Base-by-base conservation (phyloP, 92 coral and sea anemone species). In the Micromussa lordhowensis region DNA sequence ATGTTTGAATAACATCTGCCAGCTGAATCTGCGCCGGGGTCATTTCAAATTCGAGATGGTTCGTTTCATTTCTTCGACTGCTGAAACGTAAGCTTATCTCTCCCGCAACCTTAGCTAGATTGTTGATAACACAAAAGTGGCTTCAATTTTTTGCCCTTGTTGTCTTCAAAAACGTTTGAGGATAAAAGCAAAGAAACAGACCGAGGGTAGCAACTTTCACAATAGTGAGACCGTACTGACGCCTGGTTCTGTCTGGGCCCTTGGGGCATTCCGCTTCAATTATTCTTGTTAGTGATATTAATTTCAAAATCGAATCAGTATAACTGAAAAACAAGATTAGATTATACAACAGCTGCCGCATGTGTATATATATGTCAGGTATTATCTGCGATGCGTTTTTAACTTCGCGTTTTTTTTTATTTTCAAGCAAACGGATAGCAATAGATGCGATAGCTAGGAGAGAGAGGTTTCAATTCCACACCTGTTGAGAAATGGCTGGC, bases 221-320 rank as follows among this genome's bases (percentile, higher is more conserved):
- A 48, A 48, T 77, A 30, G 22, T 32, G 12, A 31, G 36, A 61
- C 24, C 83, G 19, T 8, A 4, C 49, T 30, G 83, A 71, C 83
- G 83, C 83, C 83, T 34, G 28, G 49, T 13, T 36, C 34, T 21
- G 78, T 73, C 78, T 73, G 17, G 1, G 15, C 49, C 78, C 78
- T 18, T 19, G 21, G 49, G 78, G 78, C 78, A 7, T 32, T 32
- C 53, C 54, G 78, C 19, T 35, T 21, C 13, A 73, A 35, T 73
- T 73, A 9, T 73, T 71, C 36, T 32, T 36, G 36, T 73, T 34
- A 73, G 49, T 24, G 26, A 53, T 11, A 18, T 73, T 36, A 34
- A 73, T 73, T 73, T 36, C 15, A 36, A 73, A 36, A 71, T 30
- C 17, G 34, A 71, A 71, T 71, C 35, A 71, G 40, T 44, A 9